Evolutionary conservation across 2,888 invertebrate genomes (phyloP), one percentile per base, ranked within the genome.

Genomic region (Thereva unica): DNA sequence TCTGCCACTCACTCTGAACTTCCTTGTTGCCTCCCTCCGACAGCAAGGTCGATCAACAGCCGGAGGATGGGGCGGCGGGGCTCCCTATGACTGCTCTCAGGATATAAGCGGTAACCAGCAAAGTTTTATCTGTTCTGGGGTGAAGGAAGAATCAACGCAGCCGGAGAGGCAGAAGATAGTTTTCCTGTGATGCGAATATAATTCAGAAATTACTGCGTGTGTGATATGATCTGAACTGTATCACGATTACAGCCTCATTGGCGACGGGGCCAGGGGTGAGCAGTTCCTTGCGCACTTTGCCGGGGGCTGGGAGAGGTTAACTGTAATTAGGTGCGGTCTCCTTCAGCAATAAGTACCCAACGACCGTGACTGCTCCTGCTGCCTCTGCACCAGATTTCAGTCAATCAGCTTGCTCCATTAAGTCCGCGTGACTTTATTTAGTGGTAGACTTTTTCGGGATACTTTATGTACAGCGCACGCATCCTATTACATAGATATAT

Each of bases 171-270:
- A 49, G 47, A 42, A 67, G 64, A 67, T 67, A 67, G 67, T 69
- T 69, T 23, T 64, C 67, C 45, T 69, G 34, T 65, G 61, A 69
- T 67, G 64, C 61, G 67, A 67, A 69, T 67, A 67, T 69, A 67
- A 67, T 69, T 69, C 53, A 67, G 49, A 67, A 69, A 67, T 65
- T 59, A 54, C 59, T 59, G 64, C 64, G 67, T 64, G 67, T 67
- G 37, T 53, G 7, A 38, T 37, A 56, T 56, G 41, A 44, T 56
- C 42, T 41, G 41, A 42, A 56, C 23, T 12, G n/a, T 23, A 44
- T 44, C 44, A 9, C 44, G 37, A 6, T 9, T 4, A 40, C 40
- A 57, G 34, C 42, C 61, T 9, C 9, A 5, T 9, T 8, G 10
- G 9, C 50, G 6, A 23, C 2, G 10, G 38, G 38, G n/a, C 12